Percentiles rank a stretch among this genome's conserved stretches.
Conservation (phyloP, 2,888 invertebrate genomes). For the Acleris sparsana region DNA sequence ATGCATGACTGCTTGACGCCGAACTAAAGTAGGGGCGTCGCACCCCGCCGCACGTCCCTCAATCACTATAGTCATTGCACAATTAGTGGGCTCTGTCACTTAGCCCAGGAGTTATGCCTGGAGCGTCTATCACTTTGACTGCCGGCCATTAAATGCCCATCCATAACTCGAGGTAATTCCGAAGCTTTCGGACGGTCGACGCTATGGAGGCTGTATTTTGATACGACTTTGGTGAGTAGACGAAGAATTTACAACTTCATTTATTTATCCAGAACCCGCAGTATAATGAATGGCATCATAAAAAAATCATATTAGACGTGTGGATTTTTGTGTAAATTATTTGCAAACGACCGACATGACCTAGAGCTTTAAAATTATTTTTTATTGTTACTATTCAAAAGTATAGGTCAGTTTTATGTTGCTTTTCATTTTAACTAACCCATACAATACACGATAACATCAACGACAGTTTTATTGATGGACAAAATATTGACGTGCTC, state of each 20-base stretch:
- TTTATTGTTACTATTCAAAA: background rate
- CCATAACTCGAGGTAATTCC: slow-evolving; percentile 39
- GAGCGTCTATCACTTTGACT: slow-evolving; percentile 40
- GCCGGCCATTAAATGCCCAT: slow-evolving; percentile 42
- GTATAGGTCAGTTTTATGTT: slow-evolving; percentile 3
- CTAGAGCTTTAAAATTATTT: background rate
- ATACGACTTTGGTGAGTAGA: slow-evolving; percentile 18
- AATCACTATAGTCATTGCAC: slow-evolving; percentile 56
- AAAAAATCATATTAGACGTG: slow-evolving; percentile 2
- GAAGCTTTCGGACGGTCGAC: slow-evolving; percentile 24
- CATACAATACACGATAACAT: slow-evolving; percentile 16
- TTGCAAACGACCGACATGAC: background rate
- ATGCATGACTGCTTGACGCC: slow-evolving; percentile 43
- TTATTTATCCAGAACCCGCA: slow-evolving; percentile 22
- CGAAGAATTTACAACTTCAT: slow-evolving; percentile 27
- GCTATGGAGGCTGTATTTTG: slow-evolving; percentile 28
- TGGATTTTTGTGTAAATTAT: slow-evolving; percentile 7
- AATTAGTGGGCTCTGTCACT: slow-evolving; percentile 60
- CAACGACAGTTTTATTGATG: slow-evolving; percentile 25
- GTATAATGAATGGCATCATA: slow-evolving; percentile 10
- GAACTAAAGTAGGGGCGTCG: slow-evolving; percentile 35
- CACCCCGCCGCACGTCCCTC: slow-evolving; percentile 46
- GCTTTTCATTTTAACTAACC: slow-evolving; percentile 10
- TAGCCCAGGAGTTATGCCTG: slow-evolving; percentile 47
- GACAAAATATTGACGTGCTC: slow-evolving; percentile 34